Evolutionary conservation across 2,888 invertebrate species (phyloP).

Genomic region (Hymenopus coronatus): DNA sequence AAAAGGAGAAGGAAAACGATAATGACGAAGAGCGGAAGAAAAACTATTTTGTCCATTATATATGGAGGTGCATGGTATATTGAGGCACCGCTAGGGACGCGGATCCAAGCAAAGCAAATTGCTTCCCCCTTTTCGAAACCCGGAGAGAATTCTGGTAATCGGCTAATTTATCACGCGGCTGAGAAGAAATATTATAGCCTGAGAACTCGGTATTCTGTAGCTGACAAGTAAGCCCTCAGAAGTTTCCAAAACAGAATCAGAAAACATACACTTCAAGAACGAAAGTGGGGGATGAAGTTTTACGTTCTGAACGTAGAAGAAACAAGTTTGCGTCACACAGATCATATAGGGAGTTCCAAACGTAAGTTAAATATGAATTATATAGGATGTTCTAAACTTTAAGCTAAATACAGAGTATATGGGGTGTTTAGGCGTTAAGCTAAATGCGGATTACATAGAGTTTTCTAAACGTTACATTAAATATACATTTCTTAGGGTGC

Average conservation of each 20-base stretch:
- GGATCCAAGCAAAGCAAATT: not conserved
- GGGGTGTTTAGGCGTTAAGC: no score
- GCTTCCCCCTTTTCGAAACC: not conserved
- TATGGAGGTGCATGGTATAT: not conserved
- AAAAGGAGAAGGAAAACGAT: not conserved
- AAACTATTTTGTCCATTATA: not conserved
- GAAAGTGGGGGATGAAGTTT: not conserved
- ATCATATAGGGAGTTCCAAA: no score
- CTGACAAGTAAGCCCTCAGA: not conserved
- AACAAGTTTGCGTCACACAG: no score
- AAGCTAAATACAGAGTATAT: no score
- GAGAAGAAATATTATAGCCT: not conserved
- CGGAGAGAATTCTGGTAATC: not conserved
- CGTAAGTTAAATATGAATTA: no score
- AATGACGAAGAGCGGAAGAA: not conserved
- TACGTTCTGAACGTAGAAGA: not conserved
- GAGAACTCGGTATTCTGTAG: not conserved
- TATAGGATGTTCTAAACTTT: no score
- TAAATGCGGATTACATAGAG: no score
- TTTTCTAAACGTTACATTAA: no score
- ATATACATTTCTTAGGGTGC: no score
- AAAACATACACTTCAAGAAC: not conserved
- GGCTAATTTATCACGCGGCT: not conserved
- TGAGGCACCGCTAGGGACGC: not conserved
- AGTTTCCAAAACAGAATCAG: not conserved